Evolutionary conservation across 2,888 invertebrate genomes (phyloP), one percentile per base, ranked within the genome.

Genomic region (Cryptophagus acutangulus): DNA sequence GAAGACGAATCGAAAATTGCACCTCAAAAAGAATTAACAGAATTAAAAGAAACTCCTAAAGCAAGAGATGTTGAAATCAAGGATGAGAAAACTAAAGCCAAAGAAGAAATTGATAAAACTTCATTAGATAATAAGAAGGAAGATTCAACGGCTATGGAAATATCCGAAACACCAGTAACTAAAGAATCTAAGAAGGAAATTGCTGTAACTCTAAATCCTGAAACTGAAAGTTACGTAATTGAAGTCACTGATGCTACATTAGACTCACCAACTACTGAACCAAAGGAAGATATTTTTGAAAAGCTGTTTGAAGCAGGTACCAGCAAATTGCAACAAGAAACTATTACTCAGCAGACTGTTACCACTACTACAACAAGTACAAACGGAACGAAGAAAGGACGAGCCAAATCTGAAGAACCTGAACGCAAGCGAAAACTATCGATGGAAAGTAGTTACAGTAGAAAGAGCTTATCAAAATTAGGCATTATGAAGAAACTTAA

Each of bases 321-420:
- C 24, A 39, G 29, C 13, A 35, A 25, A 14, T 41, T 42, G 12
- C 17, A 34, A 1, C 28, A 41, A 30, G n/a, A n/a, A n/a, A n/a
- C n/a, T n/a, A n/a, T n/a, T n/a, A n/a, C n/a, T n/a, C 36, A 33
- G 16, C 5, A 35, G 12, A 17, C 20, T 9, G n/a, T n/a, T n/a
- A n/a, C n/a, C n/a, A n/a, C n/a, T n/a, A 15, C 17, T 3, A 24
- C 33, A 15, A 24, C 41, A 6, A 41, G 46, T 36, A 37, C 16
- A 29, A 10, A 16, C 2, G n/a, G 16, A 6, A 9, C 6, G 3
- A 37, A 37, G n/a, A 45, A 46, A 41, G 37, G 33, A 2, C 48
- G 63, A 16, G 58, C 63, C 1, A 63, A 56, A 51, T 63, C 63
- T 3, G 65, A 57, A 8, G 65, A 64, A 40, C 64, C 65, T 0